Percentiles rank a stretch among this genome's conserved stretches.
phyloP scores from a whole-genome alignment of 2,797 vertebrate genomes.

The Cottoperca gobio region DNA sequence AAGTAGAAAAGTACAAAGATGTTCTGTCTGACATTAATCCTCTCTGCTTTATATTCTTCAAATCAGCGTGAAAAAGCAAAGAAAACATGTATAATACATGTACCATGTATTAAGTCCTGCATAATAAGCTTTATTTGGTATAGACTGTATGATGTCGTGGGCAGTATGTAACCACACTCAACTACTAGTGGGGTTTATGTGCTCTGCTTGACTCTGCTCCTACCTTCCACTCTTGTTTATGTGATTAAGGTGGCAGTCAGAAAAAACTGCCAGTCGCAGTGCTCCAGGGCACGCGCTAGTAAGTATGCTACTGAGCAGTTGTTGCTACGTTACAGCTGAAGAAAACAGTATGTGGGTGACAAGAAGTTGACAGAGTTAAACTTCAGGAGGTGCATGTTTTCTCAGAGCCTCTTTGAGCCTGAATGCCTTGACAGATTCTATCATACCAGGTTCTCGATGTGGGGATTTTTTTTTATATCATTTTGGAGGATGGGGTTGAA shows the following conservation, averaged over 20 bases:
- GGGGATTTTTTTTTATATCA: not conserved
- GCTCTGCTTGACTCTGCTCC: conserved; percentile 32
- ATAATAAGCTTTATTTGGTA: conserved; percentile 37
- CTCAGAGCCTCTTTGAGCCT: conserved; percentile 34
- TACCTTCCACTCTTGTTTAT: conserved; percentile 62
- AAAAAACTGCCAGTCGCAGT: conserved; percentile 69
- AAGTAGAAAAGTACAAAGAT: no score
- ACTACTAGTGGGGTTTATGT: conserved; percentile 14
- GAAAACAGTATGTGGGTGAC: conserved; percentile 49
- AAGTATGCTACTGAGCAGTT: conserved; percentile 62
- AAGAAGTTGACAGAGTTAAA: conserved; percentile 63
- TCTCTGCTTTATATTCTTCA: conserved; percentile 42
- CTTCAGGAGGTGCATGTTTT: conserved; percentile 48
- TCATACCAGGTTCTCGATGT: conserved; percentile 1
- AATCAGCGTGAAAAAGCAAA: conserved; percentile 42
- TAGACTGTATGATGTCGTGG: not conserved
- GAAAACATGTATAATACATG: conserved; percentile 17
- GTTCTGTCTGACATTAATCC: conserved; percentile 53
- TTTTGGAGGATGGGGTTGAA: not conserved
- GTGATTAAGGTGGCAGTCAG: conserved; percentile 70
- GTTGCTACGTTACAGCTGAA: conserved; percentile 69
- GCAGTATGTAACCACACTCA: not conserved
- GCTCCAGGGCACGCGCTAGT: conserved; percentile 56
- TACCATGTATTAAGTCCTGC: conserved; percentile 11
- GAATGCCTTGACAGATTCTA: conserved; percentile 23